Percentiles rank a stretch among this genome's conserved stretches.
Conservation (phyloP, 2,797 vertebrate genomes). For the Tokudaia tokunoshimensis region DNA sequence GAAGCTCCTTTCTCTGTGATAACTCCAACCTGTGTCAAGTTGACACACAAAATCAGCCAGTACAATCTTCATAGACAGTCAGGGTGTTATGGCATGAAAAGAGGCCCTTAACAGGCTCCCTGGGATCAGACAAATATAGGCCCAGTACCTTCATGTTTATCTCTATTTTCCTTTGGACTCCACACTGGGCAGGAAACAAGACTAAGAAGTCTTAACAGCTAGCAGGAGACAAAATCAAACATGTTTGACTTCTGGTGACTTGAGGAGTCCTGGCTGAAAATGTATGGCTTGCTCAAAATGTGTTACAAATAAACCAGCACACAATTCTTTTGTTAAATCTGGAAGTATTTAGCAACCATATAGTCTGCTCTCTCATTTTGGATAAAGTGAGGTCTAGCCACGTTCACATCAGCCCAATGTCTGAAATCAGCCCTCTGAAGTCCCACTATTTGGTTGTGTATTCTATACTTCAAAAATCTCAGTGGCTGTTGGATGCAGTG, state of each 20-base stretch:
- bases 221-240: conserved; percentile 18
- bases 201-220: background rate
- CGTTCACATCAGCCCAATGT: background rate
- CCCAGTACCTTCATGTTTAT: background rate
- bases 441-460: background rate
- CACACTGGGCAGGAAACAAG: background rate
- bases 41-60: too few relatives aligned
- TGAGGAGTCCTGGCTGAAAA: background rate
- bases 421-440: background rate
- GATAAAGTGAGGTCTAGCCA: conserved; percentile 42
- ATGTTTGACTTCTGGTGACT: background rate
- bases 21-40: too few relatives aligned
- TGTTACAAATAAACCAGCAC: conserved; percentile 28
- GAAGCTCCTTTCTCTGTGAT: too few relatives aligned
- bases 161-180: background rate
- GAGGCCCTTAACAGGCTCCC: background rate
- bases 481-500: background rate
- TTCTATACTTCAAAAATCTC: background rate
- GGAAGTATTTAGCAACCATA: background rate
- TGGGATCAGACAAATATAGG: background rate
- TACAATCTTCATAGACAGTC: background rate
- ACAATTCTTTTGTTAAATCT: background rate
- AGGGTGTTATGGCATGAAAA: background rate
- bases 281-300: conserved; percentile 18
- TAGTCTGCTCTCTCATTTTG: background rate